phyloP scores from a whole-genome alignment of 2,888 invertebrate species.

The Ethmia dodecea region DNA sequence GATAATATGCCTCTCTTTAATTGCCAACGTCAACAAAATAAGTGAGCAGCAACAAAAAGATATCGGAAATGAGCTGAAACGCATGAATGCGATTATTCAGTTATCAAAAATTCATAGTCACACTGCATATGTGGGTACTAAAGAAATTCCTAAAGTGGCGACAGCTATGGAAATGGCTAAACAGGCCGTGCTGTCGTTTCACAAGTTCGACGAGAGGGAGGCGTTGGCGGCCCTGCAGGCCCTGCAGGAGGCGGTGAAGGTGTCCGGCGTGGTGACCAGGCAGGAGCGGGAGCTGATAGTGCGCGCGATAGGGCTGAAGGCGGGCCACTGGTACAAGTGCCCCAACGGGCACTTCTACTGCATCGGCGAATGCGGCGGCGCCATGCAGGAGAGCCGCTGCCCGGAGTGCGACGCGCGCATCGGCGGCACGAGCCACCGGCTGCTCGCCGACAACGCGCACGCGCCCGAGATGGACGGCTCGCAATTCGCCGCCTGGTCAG shows the following conservation, averaged over 20 bases:
- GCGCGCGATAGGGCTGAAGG: conserved; percentile 69
- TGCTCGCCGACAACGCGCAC: conserved; percentile 58
- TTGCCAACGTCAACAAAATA: conserved; percentile 37
- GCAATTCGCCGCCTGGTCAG: conserved; percentile 62
- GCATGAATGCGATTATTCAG: conserved; percentile 44
- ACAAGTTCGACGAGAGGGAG: conserved; percentile 31
- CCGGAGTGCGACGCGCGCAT: conserved; percentile 76
- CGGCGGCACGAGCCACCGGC: conserved; percentile 70
- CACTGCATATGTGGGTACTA: conserved; percentile 15
- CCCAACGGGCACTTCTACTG: conserved; percentile 82
- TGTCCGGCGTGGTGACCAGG: conserved; percentile 29
- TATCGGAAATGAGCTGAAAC: conserved; percentile 45
- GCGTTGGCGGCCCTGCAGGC: conserved; percentile 28
- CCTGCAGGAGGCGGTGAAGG: conserved; percentile 36
- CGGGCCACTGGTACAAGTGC: conserved; percentile 85
- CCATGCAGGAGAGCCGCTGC: conserved; percentile 71
- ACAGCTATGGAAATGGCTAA: conserved; percentile 24
- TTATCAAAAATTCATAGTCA: conserved; percentile 34
- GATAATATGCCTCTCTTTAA: conserved; percentile 32
- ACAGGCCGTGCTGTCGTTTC: conserved; percentile 28
- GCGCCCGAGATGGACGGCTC: conserved; percentile 77
- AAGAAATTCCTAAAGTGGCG: conserved; percentile 20
- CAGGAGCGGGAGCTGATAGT: conserved; percentile 74
- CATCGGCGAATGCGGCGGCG: conserved; percentile 83
- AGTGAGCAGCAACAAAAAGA: conserved; percentile 58